These are phyloP conservation scores for Heterodera carotae DNA, from an alignment of 1,140 invertebrate genomes.

Conservation along the genomic window DNA sequence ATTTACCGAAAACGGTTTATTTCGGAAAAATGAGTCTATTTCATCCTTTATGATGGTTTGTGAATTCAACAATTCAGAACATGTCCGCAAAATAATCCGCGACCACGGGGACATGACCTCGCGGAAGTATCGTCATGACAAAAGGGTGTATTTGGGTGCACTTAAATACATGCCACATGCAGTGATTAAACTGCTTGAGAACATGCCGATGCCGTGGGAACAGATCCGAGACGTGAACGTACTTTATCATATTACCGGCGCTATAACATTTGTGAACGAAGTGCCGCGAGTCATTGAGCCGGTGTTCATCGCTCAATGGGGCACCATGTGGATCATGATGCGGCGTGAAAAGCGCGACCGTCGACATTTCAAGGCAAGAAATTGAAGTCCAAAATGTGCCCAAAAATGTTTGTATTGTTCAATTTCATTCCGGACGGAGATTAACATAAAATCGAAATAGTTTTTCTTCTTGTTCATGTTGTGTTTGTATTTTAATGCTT, in stretches of 20 bases:
- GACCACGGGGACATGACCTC: constrained; percentile 99
- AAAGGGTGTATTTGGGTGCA: constrained; percentile 93
- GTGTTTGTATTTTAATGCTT: too few relatives aligned
- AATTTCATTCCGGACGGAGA: too few relatives aligned
- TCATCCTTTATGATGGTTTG: constrained; percentile 32
- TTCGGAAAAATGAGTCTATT: too few relatives aligned
- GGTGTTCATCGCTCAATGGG: constrained; percentile 98
- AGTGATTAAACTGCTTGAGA: constrained; percentile 95
- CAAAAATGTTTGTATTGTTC: too few relatives aligned
- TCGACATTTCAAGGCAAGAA: constrained; percentile 79
- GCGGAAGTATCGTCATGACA: constrained; percentile 96
- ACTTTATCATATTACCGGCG: constrained; percentile 72
- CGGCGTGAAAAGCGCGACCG: constrained; percentile 95
- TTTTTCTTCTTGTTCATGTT: constrained; percentile 12
- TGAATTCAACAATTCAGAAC: constrained; percentile 71
- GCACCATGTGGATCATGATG: constrained; percentile 99
- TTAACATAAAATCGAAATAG: too few relatives aligned
- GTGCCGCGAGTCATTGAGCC: constrained; percentile 99
- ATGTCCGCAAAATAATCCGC: constrained; percentile 95
- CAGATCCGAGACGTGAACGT: constrained; percentile 97
- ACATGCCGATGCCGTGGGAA: constrained; percentile 99
- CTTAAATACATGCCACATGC: constrained; percentile 99
- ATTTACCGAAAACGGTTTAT: too few relatives aligned
- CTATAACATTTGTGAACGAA: constrained; percentile 99
- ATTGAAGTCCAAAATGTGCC: too few relatives aligned